Conservation (phyloP, 2,113 vertebrate species). For the Cinclus mexicanus region DNA sequence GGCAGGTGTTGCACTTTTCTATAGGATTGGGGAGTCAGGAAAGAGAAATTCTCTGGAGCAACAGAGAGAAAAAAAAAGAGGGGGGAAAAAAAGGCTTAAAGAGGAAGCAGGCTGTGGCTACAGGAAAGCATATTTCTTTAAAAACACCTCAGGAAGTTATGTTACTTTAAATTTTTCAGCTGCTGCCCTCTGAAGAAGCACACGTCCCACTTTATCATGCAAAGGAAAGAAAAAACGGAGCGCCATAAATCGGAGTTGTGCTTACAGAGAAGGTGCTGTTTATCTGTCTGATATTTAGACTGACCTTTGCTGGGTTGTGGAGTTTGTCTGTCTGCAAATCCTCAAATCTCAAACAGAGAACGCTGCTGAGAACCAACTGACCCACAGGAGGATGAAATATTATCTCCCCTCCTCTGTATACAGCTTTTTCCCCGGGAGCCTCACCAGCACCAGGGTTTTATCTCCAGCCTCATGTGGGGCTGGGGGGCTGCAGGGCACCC, state of each 20-base stretch:
- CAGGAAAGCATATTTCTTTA: slow-evolving; percentile 63
- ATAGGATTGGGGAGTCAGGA: neutral
- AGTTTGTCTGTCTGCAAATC: slow-evolving; percentile 79
- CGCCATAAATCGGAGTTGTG: slow-evolving; percentile 54
- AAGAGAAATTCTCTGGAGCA: slow-evolving; percentile 41
- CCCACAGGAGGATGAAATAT: slow-evolving; percentile 71
- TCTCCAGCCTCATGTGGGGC: slow-evolving; percentile 15
- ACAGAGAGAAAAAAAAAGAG: neutral
- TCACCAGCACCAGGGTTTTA: neutral
- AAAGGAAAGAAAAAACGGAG: slow-evolving; percentile 55
- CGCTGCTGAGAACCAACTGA: slow-evolving; percentile 60
- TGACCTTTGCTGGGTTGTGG: slow-evolving; percentile 75
- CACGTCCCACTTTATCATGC: slow-evolving; percentile 17
- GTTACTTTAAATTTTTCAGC: slow-evolving; percentile 60
- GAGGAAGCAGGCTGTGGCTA: slow-evolving; percentile 26
- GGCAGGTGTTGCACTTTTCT: neutral
- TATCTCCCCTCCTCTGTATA: slow-evolving; percentile 26
- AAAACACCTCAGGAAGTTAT: slow-evolving; percentile 57
- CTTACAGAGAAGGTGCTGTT: slow-evolving; percentile 61
- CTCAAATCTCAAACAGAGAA: slow-evolving; percentile 70
- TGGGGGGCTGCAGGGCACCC: neutral
- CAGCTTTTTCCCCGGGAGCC: slow-evolving; percentile 31
- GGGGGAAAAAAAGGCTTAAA: neutral
- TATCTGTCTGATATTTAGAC: slow-evolving; percentile 76
- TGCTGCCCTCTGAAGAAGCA: neutral